Conservation (phyloP, 2,888 invertebrate genomes). For the Nasonovia ribisnigri region DNA sequence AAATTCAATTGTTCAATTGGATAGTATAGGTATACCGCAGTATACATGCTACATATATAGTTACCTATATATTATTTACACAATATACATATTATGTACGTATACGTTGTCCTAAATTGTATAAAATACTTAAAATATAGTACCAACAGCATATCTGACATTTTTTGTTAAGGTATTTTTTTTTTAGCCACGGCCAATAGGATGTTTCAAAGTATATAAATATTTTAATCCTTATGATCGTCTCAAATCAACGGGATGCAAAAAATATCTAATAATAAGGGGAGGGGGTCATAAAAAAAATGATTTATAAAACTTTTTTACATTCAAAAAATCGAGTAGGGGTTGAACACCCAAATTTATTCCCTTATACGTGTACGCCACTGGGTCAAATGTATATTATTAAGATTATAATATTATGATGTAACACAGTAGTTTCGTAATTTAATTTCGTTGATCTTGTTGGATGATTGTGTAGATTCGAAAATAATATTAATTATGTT, state of each 20-base stretch:
- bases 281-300: neutral
- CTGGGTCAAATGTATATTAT: neutral
- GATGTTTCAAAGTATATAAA: neutral
- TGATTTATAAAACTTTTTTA: neutral
- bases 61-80: neutral
- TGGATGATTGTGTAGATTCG: neutral
- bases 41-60: neutral
- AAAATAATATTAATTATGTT: neutral
- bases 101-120: neutral
- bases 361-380: neutral
- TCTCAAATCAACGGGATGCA: neutral
- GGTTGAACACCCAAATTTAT: neutral
- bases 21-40: neutral
- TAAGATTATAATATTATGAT: neutral
- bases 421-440: slow-evolving; percentile 35
- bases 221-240: neutral
- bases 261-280: neutral
- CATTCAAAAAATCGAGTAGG: neutral
- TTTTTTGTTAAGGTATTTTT: neutral
- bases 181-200: neutral
- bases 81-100: neutral
- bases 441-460: slow-evolving; percentile 7
- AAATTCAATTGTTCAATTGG: neutral
- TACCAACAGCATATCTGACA: neutral
- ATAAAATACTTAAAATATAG: neutral